Evolutionary conservation across 2,797 vertebrate genomes (phyloP).

Genomic region (Microchirus variegatus): DNA sequence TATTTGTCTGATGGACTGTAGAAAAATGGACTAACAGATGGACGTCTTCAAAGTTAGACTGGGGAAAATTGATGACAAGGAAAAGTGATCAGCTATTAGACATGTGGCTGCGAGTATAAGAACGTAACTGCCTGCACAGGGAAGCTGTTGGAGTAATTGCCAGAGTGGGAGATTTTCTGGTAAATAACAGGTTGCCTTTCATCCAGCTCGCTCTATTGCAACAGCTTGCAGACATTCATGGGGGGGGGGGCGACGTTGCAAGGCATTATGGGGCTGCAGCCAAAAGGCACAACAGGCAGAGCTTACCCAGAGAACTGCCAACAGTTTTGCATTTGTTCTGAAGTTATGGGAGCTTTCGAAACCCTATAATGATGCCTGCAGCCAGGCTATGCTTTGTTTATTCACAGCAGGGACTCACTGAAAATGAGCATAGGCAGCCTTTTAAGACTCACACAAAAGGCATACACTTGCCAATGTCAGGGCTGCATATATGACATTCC

Average conservation of each 20-base stretch:
- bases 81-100: constrained; percentile 52
- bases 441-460: constrained; percentile 57
- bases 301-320: constrained; percentile 52
- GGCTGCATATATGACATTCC: constrained; percentile 49
- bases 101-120: constrained; percentile 56
- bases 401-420: constrained; percentile 58
- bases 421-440: constrained; percentile 69
- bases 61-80: constrained; percentile 40
- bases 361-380: constrained; percentile 73
- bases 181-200: constrained; percentile 76
- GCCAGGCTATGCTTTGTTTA: constrained; percentile 66
- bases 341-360: constrained; percentile 73
- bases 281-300: constrained; percentile 72
- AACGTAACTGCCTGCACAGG: constrained; percentile 55
- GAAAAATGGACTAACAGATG: constrained; percentile 38
- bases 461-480: constrained; percentile 55
- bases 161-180: constrained; percentile 66
- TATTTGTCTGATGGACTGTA: constrained; percentile 21
- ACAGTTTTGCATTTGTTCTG: constrained; percentile 68
- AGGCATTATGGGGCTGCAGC: constrained; percentile 63
- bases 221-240: constrained; percentile 75
- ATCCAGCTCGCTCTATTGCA: constrained; percentile 67
- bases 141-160: constrained; percentile 65
- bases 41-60: constrained; percentile 51
- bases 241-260: constrained; percentile 59